phyloP scores from a whole-genome alignment of 92 coral and sea anemone genomes.

The Porites cylindrica region DNA sequence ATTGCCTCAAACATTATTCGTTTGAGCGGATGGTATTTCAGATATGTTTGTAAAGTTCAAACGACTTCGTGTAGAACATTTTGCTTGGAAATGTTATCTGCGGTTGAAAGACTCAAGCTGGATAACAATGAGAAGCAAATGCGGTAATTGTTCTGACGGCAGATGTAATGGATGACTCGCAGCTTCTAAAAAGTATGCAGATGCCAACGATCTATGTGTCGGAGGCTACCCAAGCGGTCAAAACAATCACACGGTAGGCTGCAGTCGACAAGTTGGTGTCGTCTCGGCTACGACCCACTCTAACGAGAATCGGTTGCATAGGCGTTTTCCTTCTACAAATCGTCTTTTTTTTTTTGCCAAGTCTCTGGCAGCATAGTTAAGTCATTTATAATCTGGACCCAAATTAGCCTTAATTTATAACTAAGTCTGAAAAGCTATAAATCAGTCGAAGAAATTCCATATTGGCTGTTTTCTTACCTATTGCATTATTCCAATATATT shows the following conservation, averaged over 20 bases:
- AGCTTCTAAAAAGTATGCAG: constrained; percentile 31
- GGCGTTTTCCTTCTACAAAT: neutral
- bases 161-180: constrained; percentile 26
- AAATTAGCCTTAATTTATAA: neutral
- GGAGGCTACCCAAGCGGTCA: constrained; percentile 21
- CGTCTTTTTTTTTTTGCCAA: neutral
- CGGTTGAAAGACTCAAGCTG: neutral
- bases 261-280: neutral
- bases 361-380: constrained; percentile 3
- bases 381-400: neutral
- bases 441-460: neutral
- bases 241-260: constrained; percentile 34
- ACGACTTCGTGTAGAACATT: neutral
- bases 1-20: constrained; percentile 10
- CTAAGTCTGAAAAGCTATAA: neutral
- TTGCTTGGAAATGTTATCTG: neutral
- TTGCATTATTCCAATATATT: no score
- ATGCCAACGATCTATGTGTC: constrained; percentile 26
- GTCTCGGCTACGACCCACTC: neutral
- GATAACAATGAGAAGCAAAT: neutral
- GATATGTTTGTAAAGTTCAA: neutral
- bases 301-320: neutral
- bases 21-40: neutral
- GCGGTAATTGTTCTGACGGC: constrained; percentile 26
- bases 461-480: no score